Evolutionary conservation across 2,888 invertebrate genomes (phyloP), one percentile per base, ranked within the genome.

Genomic region (Atherix ibis): DNA sequence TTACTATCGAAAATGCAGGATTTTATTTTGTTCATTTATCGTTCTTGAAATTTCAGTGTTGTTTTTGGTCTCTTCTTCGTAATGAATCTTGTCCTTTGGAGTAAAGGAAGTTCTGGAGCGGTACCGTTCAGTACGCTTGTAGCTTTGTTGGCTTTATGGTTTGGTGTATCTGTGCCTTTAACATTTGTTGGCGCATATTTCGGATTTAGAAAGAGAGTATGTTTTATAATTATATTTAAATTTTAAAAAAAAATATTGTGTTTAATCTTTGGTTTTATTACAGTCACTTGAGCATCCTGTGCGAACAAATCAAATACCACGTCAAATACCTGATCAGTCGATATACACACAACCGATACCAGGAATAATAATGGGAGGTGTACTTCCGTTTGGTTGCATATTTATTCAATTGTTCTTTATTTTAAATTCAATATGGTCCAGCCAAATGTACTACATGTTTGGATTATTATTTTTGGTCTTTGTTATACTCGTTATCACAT

Each of bases 401-500:
- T 98, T 98, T 64, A 97, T 98, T 49, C 97, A 98, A 58, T 73
- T 98, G 17, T 98, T 97, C 71, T 98, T 98, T 63, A 98, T 98
- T 46, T 72, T 98, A 41, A 98, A 94, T 67, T 94, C 94, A 38
- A 80, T 98, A 39, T 98, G 98, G 97, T 92, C 77, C 45, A 77
- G 70, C 35, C 91, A 97, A 67, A 92, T 91, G 71, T 98, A 98
- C 65, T 98, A 98, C 72, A 98, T 98, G 97, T 98, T 88, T 58
- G 97, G 98, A 43, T 97, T 98, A 65, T 70, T 99, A 44, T 92
- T 97, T 64, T 73, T 98, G 47, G 97, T 98, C 34, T 98, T 95
- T 62, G 70, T 94, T 50, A 98, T 98, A 54, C 72, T 98, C 44
- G 80, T 97, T 46, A 89, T 98, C 53, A 98, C 97, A 1, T 98